Evolutionary conservation across 2,113 vertebrate species (phyloP).

Genomic region (Dicentrarchus labrax): DNA sequence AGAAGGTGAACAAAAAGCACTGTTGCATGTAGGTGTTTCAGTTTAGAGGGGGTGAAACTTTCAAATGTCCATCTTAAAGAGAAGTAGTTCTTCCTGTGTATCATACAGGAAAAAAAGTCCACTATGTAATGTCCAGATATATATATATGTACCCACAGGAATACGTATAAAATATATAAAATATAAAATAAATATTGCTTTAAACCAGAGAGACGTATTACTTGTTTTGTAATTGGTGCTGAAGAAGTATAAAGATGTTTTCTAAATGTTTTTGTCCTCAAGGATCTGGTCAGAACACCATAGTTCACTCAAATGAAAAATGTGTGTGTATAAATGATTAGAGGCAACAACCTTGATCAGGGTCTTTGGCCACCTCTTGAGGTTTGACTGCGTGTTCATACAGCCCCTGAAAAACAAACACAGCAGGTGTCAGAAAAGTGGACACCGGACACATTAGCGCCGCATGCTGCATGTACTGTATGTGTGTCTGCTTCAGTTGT

Average conservation of each 20-base stretch:
- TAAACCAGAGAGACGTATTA: not conserved
- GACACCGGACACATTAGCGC: not conserved
- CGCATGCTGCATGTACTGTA: not conserved
- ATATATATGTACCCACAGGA: not conserved
- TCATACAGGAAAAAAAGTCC: not conserved
- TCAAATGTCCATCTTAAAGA: slow-evolving; percentile 16
- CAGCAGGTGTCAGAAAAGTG: not conserved
- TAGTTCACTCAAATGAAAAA: too few species aligned
- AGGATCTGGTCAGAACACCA: not conserved
- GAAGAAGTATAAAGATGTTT: too few species aligned
- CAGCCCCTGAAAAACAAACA: slow-evolving; percentile 82
- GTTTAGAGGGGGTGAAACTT: slow-evolving; percentile 29
- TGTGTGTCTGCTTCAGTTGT: not conserved
- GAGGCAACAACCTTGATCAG: slow-evolving; percentile 82
- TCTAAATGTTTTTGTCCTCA: not conserved
- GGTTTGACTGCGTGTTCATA: slow-evolving; percentile 82
- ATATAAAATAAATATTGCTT: too few species aligned
- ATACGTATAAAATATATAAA: not conserved
- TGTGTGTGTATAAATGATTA: not conserved
- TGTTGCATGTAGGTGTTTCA: slow-evolving; percentile 7
- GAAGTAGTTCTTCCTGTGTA: slow-evolving; percentile 42
- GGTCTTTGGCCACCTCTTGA: slow-evolving; percentile 79
- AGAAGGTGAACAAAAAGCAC: slow-evolving; percentile 16
- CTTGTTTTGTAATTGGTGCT: too few species aligned
- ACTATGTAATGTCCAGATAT: too few species aligned